Conservation (phyloP, 2,113 vertebrate genomes). For the Phalacrocorax carbo region DNA sequence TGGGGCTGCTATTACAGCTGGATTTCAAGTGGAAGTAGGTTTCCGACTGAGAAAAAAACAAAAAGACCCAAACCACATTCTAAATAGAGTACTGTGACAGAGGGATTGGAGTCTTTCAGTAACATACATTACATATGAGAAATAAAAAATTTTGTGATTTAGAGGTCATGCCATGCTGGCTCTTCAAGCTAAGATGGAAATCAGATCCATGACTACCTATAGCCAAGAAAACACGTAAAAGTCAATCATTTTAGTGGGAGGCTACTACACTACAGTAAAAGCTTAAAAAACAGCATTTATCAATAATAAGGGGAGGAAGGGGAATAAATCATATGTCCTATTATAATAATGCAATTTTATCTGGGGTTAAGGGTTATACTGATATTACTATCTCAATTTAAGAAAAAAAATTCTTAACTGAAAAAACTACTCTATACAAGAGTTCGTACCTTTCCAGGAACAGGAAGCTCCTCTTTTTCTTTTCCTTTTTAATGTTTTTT, state of each 20-base stretch:
- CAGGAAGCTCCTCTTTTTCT: not conserved
- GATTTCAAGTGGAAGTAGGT: not conserved
- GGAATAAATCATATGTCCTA: not conserved
- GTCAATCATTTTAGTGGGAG: not conserved
- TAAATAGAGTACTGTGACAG: not conserved
- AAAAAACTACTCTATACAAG: not conserved
- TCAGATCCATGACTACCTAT: not conserved
- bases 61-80: not conserved
- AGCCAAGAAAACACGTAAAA: not conserved
- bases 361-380: not conserved
- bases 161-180: not conserved
- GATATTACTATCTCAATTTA: not conserved
- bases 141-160: not conserved
- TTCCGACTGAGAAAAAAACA: not conserved
- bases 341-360: not conserved
- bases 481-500: not conserved
- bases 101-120: not conserved
- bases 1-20: not conserved
- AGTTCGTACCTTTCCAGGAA: not conserved
- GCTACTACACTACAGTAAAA: not conserved
- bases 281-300: not conserved
- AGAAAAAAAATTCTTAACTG: not conserved
- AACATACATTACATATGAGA: not conserved
- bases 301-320: not conserved
- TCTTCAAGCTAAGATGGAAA: not conserved